Evolutionary conservation across 2,113 vertebrate genomes (phyloP).

Genomic region (Aphelocoma coerulescens): DNA sequence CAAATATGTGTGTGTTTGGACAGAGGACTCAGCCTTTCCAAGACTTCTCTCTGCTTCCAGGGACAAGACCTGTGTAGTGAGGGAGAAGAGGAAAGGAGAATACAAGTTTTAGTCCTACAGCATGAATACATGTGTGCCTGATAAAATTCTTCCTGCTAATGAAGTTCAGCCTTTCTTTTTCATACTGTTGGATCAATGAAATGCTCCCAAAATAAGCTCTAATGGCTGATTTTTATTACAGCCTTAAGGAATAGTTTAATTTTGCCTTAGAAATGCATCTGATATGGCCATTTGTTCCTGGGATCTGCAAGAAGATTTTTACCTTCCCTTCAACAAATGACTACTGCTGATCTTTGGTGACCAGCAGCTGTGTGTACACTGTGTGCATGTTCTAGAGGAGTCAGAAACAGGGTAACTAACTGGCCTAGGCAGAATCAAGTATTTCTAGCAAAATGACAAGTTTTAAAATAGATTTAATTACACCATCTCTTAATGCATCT

Average conservation of each 20-base stretch:
- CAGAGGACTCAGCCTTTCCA: not conserved
- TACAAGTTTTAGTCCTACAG: not conserved
- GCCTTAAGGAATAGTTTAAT: not conserved
- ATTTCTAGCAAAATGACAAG: not conserved
- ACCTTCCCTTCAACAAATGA: not conserved
- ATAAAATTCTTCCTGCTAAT: not conserved
- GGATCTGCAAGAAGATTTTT: not conserved
- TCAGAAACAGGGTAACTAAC: not conserved
- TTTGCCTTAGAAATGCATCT: not conserved
- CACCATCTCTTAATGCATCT: not conserved
- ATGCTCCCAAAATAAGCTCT: not conserved
- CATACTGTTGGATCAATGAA: not conserved
- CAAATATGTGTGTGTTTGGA: rapidly evolving
- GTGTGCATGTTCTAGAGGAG: not conserved
- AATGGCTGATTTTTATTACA: not conserved
- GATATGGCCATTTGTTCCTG: not conserved
- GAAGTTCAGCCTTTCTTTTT: not conserved
- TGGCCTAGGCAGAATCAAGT: not conserved
- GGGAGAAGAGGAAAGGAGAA: not conserved
- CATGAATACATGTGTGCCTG: not conserved
- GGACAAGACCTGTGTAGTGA: not conserved
- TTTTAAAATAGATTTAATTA: not conserved
- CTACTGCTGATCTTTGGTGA: not conserved
- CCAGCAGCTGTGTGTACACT: not conserved
- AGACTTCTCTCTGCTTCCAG: not conserved